Conservation (phyloP, 2,797 vertebrate species). For the Poecile montanus region DNA sequence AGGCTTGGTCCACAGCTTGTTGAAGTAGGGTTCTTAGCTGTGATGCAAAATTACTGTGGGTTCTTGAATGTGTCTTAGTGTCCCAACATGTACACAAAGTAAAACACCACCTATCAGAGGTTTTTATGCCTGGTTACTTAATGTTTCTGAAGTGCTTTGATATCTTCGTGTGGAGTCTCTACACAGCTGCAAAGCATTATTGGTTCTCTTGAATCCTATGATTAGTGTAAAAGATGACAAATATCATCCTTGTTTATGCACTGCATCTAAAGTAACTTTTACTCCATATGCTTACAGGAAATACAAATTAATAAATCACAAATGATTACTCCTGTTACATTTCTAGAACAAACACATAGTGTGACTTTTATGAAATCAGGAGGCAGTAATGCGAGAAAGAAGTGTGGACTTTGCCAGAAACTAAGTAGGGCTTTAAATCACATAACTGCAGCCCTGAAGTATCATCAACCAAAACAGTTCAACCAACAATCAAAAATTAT, state of each 20-base stretch:
- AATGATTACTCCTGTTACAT: constrained; percentile 2
- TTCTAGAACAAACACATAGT: constrained; percentile 43
- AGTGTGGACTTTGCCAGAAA: constrained; percentile 26
- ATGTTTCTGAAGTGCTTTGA: constrained; percentile 38
- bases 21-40: not conserved
- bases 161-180: constrained; percentile 26
- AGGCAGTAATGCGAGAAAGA: not conserved
- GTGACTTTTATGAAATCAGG: constrained; percentile 38
- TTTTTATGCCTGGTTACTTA: constrained; percentile 20
- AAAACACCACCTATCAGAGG: constrained; percentile 14
- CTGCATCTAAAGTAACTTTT: constrained; percentile 59
- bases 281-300: constrained; percentile 23
- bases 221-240: constrained; percentile 48
- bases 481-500: constrained; percentile 55
- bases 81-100: not conserved
- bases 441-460: constrained; percentile 46
- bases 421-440: constrained; percentile 56
- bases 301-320: constrained; percentile 51
- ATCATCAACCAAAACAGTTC: constrained; percentile 56
- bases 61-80: constrained; percentile 21
- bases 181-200: constrained; percentile 62
- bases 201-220: constrained; percentile 40
- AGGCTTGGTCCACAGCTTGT: not conserved
- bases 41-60: not conserved
- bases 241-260: constrained; percentile 46